Percentiles rank a stretch among this genome's conserved stretches.
phyloP scores from a whole-genome alignment of 2,113 vertebrate genomes.

The Lasiurus borealis region DNA sequence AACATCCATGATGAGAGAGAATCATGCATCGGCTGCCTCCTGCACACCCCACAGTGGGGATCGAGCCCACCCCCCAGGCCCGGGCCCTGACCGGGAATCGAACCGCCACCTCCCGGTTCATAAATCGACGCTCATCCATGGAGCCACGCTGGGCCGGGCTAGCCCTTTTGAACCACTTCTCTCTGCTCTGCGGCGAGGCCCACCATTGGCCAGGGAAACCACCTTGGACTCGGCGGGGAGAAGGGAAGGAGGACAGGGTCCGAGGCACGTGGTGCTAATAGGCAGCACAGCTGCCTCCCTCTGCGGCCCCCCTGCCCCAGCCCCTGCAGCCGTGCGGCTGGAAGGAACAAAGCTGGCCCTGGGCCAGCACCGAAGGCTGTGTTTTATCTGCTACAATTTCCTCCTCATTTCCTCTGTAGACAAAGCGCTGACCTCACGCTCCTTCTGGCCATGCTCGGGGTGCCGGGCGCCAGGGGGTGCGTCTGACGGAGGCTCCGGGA shows the following conservation, averaged over 20 bases:
- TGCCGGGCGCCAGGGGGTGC: slow-evolving; percentile 59
- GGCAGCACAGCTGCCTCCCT: slow-evolving; percentile 28
- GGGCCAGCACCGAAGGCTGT: slow-evolving; percentile 85
- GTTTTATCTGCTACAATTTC: slow-evolving; percentile 88
- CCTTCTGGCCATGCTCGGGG: slow-evolving; percentile 74
- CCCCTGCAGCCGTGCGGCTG: slow-evolving; percentile 73
- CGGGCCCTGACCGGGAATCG: too few relatives aligned
- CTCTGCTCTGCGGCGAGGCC: not conserved
- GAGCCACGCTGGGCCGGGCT: not conserved
- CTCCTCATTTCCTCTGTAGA: slow-evolving; percentile 88
- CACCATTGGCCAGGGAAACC: not conserved
- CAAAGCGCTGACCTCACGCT: slow-evolving; percentile 85
- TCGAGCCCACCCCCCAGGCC: too few relatives aligned
- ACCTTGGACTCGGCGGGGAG: not conserved
- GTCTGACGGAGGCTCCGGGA: slow-evolving; percentile 23
- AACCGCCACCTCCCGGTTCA: too few relatives aligned
- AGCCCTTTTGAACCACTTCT: not conserved
- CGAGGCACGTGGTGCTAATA: slow-evolving; percentile 21
- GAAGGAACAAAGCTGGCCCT: slow-evolving; percentile 84
- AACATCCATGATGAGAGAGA: too few relatives aligned
- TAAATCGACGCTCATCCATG: too few relatives aligned
- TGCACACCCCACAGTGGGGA: too few relatives aligned
- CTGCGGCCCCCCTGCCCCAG: not conserved
- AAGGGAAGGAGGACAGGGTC: not conserved
- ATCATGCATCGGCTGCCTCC: too few relatives aligned